Conservation (phyloP, 1,140 invertebrate genomes). For the Brevipalpus yothersi region DNA sequence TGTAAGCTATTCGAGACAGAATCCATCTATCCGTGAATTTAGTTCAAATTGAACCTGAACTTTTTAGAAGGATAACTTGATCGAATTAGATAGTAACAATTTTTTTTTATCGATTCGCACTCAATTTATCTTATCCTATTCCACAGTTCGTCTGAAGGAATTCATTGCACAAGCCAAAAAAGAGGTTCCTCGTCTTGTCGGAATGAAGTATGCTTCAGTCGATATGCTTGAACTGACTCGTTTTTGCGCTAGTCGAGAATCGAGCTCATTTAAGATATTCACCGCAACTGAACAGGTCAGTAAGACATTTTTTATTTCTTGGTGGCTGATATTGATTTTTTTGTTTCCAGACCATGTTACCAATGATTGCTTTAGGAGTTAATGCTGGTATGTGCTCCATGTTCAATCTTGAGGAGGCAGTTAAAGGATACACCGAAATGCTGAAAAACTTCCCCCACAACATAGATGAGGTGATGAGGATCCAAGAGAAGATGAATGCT, state of each 20-base stretch:
- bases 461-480: no score
- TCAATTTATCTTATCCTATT: conserved; percentile 2
- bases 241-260: conserved; percentile 10
- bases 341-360: background rate
- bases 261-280: conserved; percentile 15
- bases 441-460: no score
- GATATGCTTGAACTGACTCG: conserved; percentile 16
- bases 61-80: no score
- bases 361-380: background rate
- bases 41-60: no score
- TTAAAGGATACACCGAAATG: background rate
- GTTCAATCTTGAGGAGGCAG: background rate
- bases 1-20: no score
- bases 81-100: background rate
- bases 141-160: conserved; percentile 41
- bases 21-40: no score
- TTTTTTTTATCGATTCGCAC: background rate
- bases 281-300: conserved; percentile 19
- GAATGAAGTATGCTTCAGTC: conserved; percentile 5
- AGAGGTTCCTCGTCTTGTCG: conserved; percentile 1
- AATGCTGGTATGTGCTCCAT: background rate
- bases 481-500: no score
- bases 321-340: no score
- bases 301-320: no score
- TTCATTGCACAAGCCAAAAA: conserved; percentile 21